A percentile compares a stretch with the other conserved stretches of the same genome.
phyloP scores from a whole-genome alignment of 2,888 invertebrate species.

The Halictus quadricinctus region DNA sequence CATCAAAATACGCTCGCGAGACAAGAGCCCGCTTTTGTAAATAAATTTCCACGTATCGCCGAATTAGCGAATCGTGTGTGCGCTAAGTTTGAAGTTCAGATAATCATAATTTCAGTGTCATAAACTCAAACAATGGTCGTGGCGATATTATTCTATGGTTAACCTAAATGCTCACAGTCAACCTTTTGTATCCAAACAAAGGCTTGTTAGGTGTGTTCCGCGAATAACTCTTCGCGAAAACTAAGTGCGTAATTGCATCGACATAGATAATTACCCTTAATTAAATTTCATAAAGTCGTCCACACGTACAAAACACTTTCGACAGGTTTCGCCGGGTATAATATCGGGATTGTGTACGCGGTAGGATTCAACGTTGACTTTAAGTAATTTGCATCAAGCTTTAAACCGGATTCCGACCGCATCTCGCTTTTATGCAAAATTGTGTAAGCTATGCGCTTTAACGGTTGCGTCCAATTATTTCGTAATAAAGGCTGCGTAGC shows the following conservation, averaged over 20 bases:
- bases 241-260: background rate
- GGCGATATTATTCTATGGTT: conserved; percentile 12
- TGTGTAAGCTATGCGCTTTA: background rate
- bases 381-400: background rate
- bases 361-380: background rate
- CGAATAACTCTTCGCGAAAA: background rate
- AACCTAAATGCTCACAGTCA: background rate
- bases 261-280: background rate
- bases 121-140: conserved; percentile 6
- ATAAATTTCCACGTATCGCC: background rate
- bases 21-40: background rate
- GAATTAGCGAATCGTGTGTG: background rate
- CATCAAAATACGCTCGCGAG: background rate
- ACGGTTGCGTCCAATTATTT: background rate
- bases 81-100: background rate
- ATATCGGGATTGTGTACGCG: background rate
- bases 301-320: background rate
- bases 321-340: background rate
- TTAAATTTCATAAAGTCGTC: background rate
- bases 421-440: background rate
- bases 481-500: background rate
- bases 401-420: background rate
- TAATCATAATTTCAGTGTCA: background rate
- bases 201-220: background rate
- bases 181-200: background rate